Conservation (phyloP, 2,113 vertebrate genomes). For the Urocolius indicus region DNA sequence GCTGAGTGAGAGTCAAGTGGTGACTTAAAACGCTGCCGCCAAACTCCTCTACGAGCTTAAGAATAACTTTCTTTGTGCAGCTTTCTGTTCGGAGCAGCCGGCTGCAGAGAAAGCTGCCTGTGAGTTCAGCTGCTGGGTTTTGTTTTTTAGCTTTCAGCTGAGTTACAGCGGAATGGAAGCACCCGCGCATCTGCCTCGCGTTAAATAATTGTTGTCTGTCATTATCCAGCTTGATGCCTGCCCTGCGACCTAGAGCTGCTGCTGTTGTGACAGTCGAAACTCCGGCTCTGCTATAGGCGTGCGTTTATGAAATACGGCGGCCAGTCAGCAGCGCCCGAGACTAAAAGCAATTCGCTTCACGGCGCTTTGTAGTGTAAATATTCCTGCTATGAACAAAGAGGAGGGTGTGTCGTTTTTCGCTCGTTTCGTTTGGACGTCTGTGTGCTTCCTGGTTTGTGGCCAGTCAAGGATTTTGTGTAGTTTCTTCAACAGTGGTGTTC, state of each 20-base stretch:
- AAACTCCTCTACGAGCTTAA: not conserved
- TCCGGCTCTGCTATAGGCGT: not conserved
- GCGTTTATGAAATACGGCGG: not conserved
- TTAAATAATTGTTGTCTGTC: not conserved
- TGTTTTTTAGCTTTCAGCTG: not conserved
- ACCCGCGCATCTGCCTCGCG: not conserved
- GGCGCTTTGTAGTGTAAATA: constrained; percentile 63
- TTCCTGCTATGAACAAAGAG: constrained; percentile 54
- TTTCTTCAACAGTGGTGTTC: not conserved
- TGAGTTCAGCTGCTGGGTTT: not conserved
- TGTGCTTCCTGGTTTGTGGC: constrained; percentile 9
- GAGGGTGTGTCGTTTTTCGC: constrained; percentile 48
- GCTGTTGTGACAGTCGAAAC: constrained; percentile 40
- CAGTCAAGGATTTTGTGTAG: not conserved
- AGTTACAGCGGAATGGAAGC: not conserved
- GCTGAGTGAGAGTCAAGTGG: not conserved
- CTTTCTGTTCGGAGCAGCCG: not conserved
- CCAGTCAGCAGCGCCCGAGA: constrained; percentile 47
- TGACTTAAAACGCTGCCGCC: not conserved
- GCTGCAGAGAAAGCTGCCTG: not conserved
- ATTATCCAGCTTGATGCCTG: not conserved
- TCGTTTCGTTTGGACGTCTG: constrained; percentile 14
- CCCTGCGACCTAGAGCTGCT: not conserved
- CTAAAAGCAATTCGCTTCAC: constrained; percentile 32
- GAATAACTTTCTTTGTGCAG: constrained; percentile 23